Evolutionary conservation across 2,797 vertebrate species (phyloP).

Genomic region (Poecilia wingei): DNA sequence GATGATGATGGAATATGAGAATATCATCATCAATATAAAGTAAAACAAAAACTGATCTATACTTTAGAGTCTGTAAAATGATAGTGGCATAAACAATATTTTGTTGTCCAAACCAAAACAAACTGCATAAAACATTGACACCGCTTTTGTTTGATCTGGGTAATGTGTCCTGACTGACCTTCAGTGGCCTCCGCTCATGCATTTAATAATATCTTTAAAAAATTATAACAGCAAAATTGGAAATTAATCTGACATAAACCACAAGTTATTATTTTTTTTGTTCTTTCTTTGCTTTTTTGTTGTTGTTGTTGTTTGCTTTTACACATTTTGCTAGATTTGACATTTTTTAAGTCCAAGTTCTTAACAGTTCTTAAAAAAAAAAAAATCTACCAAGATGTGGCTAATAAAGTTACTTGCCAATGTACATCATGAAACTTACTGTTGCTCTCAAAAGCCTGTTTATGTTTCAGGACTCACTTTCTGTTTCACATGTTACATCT

Average conservation of each 20-base stretch:
- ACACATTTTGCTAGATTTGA: background rate
- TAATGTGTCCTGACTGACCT: background rate
- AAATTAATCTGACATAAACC: background rate
- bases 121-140: background rate
- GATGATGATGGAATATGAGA: background rate
- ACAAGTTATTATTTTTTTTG: too few species aligned
- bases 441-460: constrained; percentile 4
- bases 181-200: background rate
- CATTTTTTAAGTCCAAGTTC: background rate
- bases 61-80: background rate
- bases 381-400: background rate
- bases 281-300: background rate
- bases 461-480: background rate
- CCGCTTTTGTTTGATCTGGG: background rate
- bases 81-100: background rate
- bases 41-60: background rate
- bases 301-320: background rate
- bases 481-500: background rate
- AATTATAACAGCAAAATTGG: background rate
- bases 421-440: background rate
- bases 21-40: background rate
- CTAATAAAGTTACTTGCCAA: background rate
- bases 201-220: background rate
- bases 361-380: background rate
- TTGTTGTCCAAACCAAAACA: background rate